Conservation (phyloP, 1,140 invertebrate species). For the Cyrtorhinus lividipennis region DNA sequence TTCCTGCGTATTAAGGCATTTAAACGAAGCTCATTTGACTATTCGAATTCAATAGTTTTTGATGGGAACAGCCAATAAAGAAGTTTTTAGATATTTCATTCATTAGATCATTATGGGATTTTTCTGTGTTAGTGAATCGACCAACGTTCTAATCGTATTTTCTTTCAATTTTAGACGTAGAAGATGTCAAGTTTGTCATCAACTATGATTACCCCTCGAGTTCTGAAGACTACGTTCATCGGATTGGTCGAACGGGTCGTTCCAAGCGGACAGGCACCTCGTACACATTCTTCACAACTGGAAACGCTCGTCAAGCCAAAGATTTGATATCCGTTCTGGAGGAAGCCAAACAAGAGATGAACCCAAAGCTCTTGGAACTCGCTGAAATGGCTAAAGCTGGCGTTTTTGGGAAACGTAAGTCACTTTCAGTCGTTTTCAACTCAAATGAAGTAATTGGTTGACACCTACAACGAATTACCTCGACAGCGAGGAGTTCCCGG, state of each 20-base stretch:
- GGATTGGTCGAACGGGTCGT: conserved; percentile 91
- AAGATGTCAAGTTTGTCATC: conserved; percentile 97
- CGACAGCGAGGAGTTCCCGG: conserved; percentile 15
- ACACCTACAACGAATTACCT: no score
- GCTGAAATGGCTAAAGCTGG: conserved; percentile 29
- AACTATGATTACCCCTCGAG: conserved; percentile 98
- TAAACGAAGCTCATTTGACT: no score
- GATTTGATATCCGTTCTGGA: conserved; percentile 77
- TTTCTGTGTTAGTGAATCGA: no score
- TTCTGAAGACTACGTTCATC: conserved; percentile 96
- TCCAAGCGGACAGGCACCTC: conserved; percentile 88
- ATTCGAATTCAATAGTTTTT: no score
- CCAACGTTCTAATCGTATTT: no score
- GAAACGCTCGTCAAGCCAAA: conserved; percentile 76
- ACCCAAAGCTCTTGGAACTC: conserved; percentile 50
- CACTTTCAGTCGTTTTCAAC: neutral
- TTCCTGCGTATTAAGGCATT: no score
- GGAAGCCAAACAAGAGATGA: conserved; percentile 83
- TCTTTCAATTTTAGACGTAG: no score
- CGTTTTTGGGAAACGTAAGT: conserved; percentile 21
- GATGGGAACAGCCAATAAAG: no score
- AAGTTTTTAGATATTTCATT: no score
- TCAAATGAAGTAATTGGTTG: no score
- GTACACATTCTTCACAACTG: conserved; percentile 91
- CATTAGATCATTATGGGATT: no score